Evolutionary conservation across 2,113 vertebrate species (phyloP).

Genomic region (Ictalurus punctatus): DNA sequence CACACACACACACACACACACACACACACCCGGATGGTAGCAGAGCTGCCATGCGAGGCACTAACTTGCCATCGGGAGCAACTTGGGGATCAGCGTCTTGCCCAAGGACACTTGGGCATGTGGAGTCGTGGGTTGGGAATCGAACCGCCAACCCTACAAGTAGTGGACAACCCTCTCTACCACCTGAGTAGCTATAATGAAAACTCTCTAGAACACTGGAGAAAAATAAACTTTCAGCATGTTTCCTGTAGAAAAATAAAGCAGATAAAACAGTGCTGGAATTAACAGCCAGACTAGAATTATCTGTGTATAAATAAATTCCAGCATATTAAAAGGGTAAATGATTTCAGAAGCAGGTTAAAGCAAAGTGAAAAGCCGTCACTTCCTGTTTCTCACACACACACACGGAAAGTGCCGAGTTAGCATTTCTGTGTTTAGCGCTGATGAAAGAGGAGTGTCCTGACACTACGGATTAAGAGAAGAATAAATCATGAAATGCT

Average conservation of each 20-base stretch:
- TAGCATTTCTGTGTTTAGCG: constrained; percentile 54
- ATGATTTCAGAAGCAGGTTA: neutral
- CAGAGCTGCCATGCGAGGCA: too few relatives aligned
- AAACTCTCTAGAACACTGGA: neutral
- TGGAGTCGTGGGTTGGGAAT: too few relatives aligned
- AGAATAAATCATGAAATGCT: constrained; percentile 72
- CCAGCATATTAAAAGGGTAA: neutral
- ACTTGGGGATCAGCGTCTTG: too few relatives aligned
- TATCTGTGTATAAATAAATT: neutral
- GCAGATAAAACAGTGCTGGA: neutral
- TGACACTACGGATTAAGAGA: constrained; percentile 65
- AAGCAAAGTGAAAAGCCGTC: constrained; percentile 14
- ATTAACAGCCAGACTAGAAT: neutral
- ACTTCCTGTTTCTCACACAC: constrained; percentile 9
- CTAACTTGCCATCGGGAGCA: too few relatives aligned
- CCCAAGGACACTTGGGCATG: too few relatives aligned
- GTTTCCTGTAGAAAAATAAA: neutral
- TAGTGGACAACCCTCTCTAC: too few relatives aligned
- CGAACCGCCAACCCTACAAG: too few relatives aligned
- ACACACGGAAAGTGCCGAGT: constrained; percentile 35
- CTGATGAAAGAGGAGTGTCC: constrained; percentile 60
- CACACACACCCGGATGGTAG: too few relatives aligned
- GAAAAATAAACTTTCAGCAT: too few relatives aligned
- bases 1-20: too few relatives aligned
- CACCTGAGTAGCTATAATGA: too few relatives aligned